Conservation (phyloP, 2,888 invertebrate species). For the Rhyacophila evoluta region DNA sequence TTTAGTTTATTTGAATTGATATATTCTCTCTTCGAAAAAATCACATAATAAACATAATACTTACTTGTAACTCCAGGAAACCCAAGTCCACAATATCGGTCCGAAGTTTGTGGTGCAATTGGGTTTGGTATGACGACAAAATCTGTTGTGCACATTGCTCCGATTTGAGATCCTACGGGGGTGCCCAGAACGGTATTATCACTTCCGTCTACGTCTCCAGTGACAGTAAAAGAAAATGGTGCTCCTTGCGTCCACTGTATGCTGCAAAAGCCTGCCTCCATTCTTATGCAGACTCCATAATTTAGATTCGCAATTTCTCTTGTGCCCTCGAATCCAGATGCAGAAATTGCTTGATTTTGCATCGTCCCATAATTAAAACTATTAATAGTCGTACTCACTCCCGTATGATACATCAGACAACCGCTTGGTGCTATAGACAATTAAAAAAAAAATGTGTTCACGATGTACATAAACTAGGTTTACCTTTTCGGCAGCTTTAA, state of each 20-base stretch:
- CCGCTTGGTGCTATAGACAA: slow-evolving; percentile 77
- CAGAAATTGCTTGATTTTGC: slow-evolving; percentile 69
- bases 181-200: slow-evolving; percentile 74
- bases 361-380: slow-evolving; percentile 83
- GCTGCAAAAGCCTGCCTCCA: slow-evolving; percentile 78
- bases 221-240: slow-evolving; percentile 76
- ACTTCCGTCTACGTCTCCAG: slow-evolving; percentile 77
- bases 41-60: slow-evolving; percentile 57
- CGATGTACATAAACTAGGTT: no score
- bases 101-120: slow-evolving; percentile 64
- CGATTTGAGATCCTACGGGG: slow-evolving; percentile 68
- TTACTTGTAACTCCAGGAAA: slow-evolving; percentile 75
- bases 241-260: slow-evolving; percentile 67
- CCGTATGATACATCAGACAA: slow-evolving; percentile 81
- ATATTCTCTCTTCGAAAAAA: no score
- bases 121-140: slow-evolving; percentile 83
- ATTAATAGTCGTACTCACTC: slow-evolving; percentile 72
- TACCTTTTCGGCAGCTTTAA: no score
- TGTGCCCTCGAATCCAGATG: slow-evolving; percentile 70
- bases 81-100: slow-evolving; percentile 80
- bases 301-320: slow-evolving; percentile 78
- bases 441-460: neutral
- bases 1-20: no score
- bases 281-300: slow-evolving; percentile 83
- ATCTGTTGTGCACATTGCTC: slow-evolving; percentile 76